phyloP scores from a whole-genome alignment of 2,888 invertebrate species.

The Thymelicus lineola region DNA sequence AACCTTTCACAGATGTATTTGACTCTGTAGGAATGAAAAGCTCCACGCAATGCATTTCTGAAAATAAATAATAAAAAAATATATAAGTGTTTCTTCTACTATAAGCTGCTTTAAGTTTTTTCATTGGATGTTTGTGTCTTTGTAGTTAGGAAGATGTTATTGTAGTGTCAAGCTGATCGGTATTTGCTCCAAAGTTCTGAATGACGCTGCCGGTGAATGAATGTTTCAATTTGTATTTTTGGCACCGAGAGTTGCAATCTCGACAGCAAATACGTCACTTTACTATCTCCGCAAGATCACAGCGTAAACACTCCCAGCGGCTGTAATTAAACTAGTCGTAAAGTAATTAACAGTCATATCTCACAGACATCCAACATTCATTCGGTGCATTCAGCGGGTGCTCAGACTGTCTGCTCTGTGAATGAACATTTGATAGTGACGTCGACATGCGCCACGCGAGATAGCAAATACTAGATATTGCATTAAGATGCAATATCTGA shows the following conservation, averaged over 20 bases:
- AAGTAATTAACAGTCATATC: constrained; percentile 14
- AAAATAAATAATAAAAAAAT: no score
- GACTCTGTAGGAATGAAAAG: no score
- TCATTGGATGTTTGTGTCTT: no score
- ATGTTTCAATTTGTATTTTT: not conserved
- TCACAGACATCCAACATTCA: not conserved
- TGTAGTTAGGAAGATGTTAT: no score
- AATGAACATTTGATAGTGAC: constrained; percentile 16
- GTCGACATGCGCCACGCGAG: constrained; percentile 2
- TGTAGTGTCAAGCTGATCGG: no score
- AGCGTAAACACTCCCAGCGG: constrained; percentile 23
- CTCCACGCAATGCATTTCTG: no score
- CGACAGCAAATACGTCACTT: no score
- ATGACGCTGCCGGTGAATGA: not conserved
- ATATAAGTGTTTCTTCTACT: no score
- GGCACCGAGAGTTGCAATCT: not conserved
- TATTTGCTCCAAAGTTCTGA: no score
- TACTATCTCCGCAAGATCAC: not conserved
- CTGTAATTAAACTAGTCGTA: constrained; percentile 10
- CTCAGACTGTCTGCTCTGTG: constrained; percentile 17
- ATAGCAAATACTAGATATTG: constrained; percentile 27
- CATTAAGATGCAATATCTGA: constrained; percentile 4
- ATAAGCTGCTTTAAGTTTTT: no score
- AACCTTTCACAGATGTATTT: no score
- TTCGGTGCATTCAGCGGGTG: constrained; percentile 4